phyloP scores from a whole-genome alignment of 2,888 invertebrate species.

The Sepiola atlantica region DNA sequence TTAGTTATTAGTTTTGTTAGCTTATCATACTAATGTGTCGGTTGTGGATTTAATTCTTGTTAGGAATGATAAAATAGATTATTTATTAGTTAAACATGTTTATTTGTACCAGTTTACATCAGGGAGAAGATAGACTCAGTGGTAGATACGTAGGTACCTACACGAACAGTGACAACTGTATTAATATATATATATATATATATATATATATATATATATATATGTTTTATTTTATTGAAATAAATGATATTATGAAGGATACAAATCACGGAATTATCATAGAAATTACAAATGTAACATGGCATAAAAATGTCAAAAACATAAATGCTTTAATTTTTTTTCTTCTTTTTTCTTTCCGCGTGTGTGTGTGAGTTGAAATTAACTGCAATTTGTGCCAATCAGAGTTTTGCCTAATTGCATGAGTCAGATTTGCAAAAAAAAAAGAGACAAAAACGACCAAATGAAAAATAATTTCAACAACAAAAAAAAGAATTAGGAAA shows the following conservation, averaged over 20 bases:
- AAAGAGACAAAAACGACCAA: no score
- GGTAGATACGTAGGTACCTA: no score
- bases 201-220: no score
- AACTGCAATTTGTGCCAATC: not conserved
- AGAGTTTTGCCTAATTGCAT: slow-evolving; percentile 4
- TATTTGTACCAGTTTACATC: no score
- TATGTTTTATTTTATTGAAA: not conserved
- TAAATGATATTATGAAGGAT: not conserved
- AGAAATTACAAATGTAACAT: not conserved
- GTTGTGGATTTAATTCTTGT: no score
- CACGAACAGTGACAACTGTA: no score
- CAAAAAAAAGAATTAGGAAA: not conserved
- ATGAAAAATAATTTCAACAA: not conserved
- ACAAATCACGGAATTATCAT: not conserved
- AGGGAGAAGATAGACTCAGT: no score
- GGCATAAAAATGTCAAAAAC: not conserved
- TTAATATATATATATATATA: no score
- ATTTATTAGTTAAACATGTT: no score
- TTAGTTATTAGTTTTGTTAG: no score
- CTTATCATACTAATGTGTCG: no score
- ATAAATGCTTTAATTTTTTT: slow-evolving; percentile 20
- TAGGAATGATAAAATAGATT: no score
- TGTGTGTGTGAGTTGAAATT: not conserved
- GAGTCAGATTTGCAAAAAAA: not conserved
- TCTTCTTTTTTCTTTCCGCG: not conserved